These are phyloP conservation scores for Desmodus rotundus DNA, from an alignment of 2,113 vertebrate species.

Conservation along the genomic window DNA sequence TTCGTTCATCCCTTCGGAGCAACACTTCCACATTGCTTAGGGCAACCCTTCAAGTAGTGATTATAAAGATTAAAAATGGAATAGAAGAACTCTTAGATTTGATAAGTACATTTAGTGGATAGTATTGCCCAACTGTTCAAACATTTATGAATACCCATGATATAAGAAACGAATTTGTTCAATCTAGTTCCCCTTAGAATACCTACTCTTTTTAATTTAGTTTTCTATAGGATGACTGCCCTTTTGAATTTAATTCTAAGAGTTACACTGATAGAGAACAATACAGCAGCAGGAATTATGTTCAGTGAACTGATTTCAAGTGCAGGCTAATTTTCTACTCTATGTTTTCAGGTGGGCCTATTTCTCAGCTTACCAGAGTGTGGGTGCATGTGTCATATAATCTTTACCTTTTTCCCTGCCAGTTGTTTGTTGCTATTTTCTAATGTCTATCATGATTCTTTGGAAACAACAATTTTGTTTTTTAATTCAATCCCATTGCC, in stretches of 20 bases:
- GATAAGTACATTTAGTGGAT: constrained; percentile 18
- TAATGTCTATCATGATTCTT: neutral
- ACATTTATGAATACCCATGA: neutral
- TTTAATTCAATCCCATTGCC: neutral
- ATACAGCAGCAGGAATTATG: neutral
- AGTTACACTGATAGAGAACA: neutral
- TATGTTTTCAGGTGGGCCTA: neutral
- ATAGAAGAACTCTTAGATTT: neutral
- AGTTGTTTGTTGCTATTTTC: neutral
- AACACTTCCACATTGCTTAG: neutral
- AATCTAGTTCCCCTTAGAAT: neutral
- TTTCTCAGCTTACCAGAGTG: neutral
- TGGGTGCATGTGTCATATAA: fast-evolving
- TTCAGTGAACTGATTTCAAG: neutral
- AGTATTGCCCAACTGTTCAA: constrained; percentile 8
- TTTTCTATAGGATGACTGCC: neutral
- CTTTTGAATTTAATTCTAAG: neutral
- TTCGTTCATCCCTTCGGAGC: neutral
- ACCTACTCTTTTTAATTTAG: neutral
- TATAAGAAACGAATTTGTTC: constrained; percentile 15
- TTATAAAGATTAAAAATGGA: constrained; percentile 48
- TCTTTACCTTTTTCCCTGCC: neutral
- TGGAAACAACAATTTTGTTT: neutral
- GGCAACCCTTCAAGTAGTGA: neutral
- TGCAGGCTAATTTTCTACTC: neutral